Conservation (phyloP, 1,140 invertebrate species). For the Nebria ingens region DNA sequence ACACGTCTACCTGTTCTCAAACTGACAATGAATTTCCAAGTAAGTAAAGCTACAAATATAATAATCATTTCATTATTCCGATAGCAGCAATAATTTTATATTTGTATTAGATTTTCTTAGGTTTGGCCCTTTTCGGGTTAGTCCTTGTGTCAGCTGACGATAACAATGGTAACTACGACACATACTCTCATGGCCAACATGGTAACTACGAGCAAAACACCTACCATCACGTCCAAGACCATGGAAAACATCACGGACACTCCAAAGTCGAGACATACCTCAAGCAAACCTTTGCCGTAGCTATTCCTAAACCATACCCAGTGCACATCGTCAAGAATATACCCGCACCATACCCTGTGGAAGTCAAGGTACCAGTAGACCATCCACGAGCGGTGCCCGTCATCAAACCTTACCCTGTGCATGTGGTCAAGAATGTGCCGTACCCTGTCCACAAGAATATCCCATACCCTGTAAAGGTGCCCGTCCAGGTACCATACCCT, state of each 20-base stretch:
- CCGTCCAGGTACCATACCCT: background rate
- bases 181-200: slow-evolving; percentile 1
- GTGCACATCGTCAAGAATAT: slow-evolving; percentile 22
- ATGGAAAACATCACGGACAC: slow-evolving; percentile 14
- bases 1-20: too few relatives aligned
- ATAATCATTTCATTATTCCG: background rate
- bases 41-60: background rate
- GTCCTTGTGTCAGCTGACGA: slow-evolving; percentile 7
- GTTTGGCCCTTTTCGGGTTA: too few relatives aligned
- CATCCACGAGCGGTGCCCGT: slow-evolving; percentile 21
- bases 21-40: background rate
- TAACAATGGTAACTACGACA: background rate
- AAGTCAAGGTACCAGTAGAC: slow-evolving; percentile 32
- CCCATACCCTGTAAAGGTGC: slow-evolving; percentile 21
- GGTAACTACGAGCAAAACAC: background rate
- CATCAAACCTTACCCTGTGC: slow-evolving; percentile 38
- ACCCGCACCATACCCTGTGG: slow-evolving; percentile 19
- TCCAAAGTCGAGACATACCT: slow-evolving; percentile 11
- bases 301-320: slow-evolving; percentile 22
- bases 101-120: background rate
- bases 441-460: slow-evolving; percentile 44
- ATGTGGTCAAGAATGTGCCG: slow-evolving; percentile 40
- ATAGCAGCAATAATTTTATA: background rate
- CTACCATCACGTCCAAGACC: background rate
- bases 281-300: slow-evolving; percentile 16